Base-by-base conservation (phyloP, 2,797 vertebrate genomes). In the Microctenopoma lineatum region DNA sequence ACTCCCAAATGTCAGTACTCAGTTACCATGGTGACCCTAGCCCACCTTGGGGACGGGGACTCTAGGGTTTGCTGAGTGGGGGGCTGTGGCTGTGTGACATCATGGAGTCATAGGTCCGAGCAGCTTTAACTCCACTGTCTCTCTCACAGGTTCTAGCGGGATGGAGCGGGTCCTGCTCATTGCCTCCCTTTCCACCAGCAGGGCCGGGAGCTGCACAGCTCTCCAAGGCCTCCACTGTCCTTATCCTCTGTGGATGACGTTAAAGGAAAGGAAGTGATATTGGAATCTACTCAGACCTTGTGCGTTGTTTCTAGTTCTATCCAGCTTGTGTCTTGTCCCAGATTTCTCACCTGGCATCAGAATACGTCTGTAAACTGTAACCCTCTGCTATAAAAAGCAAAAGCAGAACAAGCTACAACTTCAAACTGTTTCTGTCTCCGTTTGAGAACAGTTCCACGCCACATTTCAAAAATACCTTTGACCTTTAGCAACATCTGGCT, bases 181-280 rank as follows among this genome's bases (percentile, higher is more conserved):
- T 55, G 64, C 52, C 52, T 57, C 61, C 70, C 45, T 70, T 73
- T 80, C 63, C 77, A 66, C 54, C 78, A 27, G 48, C 66, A 38
- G 70, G 38, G 34, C 64, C 73, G 15, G 85, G 75, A 68, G 77
- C 73, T 69, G 61, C 70, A 66, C 48, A 15, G 57, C 55, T 81
- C 75, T 80, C 81, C 67, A 51, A 73, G 68, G 65, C 47, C 73
- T 71, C 77, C 4, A 32, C 60, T 59, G 92, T 91, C 88, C 76
- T 81, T 92, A 90, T 94, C 94, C 89, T 95, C 96, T 97, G 97
- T 90, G 79, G 96, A 95, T 91, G 92, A 90, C 85, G 79, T 79
- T 57, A 77, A 47, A 86, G 81, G 80, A 81, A 46, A 83, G 68
- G 88, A 89, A 84, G 80, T 95, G 94, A 96, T 69, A 26, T 76